Evolutionary conservation across 2,888 invertebrate species (phyloP).

Genomic region (Creontiades dilutus): DNA sequence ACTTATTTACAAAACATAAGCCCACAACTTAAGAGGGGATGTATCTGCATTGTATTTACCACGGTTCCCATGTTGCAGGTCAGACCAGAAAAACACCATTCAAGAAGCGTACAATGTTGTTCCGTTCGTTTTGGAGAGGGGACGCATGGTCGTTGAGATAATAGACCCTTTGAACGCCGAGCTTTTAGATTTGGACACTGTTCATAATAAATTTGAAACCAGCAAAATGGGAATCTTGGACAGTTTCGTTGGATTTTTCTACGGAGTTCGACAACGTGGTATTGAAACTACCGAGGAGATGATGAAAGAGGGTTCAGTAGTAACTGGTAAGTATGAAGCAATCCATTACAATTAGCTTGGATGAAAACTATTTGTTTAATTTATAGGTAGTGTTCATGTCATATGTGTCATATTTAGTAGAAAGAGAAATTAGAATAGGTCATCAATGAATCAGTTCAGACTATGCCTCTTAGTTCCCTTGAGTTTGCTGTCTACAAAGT

Average conservation of each 20-base stretch:
- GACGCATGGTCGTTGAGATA: slow-evolving; percentile 85
- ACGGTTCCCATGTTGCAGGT: slow-evolving; percentile 78
- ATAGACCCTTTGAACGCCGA: slow-evolving; percentile 87
- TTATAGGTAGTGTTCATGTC: no score
- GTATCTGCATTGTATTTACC: no score
- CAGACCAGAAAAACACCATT: slow-evolving; percentile 88
- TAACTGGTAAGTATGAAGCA: slow-evolving; percentile 83
- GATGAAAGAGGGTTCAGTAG: slow-evolving; percentile 88
- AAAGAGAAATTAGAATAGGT: no score
- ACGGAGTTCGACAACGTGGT: slow-evolving; percentile 83
- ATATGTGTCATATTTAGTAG: no score
- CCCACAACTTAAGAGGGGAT: no score
- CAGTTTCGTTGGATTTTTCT: slow-evolving; percentile 90
- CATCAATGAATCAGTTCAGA: no score
- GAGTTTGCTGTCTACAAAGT: no score
- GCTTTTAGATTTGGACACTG: slow-evolving; percentile 88
- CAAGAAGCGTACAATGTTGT: slow-evolving; percentile 89
- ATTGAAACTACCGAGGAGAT: slow-evolving; percentile 93
- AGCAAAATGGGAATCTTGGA: slow-evolving; percentile 87
- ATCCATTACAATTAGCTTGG: not conserved
- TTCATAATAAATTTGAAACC: slow-evolving; percentile 90
- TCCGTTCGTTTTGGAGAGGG: slow-evolving; percentile 86
- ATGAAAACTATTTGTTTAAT: no score
- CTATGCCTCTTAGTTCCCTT: no score
- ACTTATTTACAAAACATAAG: no score